These are phyloP conservation scores for Pocillopora damicornis DNA, from an alignment of 64 coral and sea anemone genomes.

Conservation along the genomic window DNA sequence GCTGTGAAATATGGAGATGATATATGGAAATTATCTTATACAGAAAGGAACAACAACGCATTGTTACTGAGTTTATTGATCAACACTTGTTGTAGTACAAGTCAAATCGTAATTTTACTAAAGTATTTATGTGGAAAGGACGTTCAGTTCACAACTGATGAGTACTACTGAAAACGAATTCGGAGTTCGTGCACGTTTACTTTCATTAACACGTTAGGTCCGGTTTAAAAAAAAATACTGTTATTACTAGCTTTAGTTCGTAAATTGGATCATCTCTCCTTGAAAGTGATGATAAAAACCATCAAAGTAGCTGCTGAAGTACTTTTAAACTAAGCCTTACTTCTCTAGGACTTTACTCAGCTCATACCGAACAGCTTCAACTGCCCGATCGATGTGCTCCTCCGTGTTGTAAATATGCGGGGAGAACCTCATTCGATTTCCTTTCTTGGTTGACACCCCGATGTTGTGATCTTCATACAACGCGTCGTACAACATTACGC, in stretches of 20 bases:
- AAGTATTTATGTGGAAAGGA: too few relatives aligned
- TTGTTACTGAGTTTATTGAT: too few relatives aligned
- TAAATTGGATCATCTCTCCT: not conserved
- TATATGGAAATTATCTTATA: too few relatives aligned
- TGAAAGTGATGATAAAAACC: not conserved
- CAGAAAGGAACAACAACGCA: too few relatives aligned
- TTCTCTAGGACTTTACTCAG: not conserved
- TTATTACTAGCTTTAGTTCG: not conserved
- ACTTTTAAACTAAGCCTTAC: not conserved
- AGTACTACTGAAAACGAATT: too few relatives aligned
- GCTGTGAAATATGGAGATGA: too few relatives aligned
- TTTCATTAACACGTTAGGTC: too few relatives aligned
- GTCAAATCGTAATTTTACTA: too few relatives aligned
- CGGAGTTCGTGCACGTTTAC: too few relatives aligned
- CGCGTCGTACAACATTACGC: not conserved
- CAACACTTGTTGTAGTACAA: too few relatives aligned
- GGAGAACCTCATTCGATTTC: not conserved
- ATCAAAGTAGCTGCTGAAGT: not conserved
- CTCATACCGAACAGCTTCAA: not conserved
- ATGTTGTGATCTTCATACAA: slow-evolving; percentile 17
- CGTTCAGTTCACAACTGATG: too few relatives aligned
- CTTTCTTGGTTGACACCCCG: slow-evolving; percentile 4
- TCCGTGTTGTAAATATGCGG: slow-evolving; percentile 23
- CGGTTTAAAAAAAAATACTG: not conserved
- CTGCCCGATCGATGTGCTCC: not conserved